Evolutionary conservation across 2,797 vertebrate genomes (phyloP).

Genomic region (Varecia variegata): DNA sequence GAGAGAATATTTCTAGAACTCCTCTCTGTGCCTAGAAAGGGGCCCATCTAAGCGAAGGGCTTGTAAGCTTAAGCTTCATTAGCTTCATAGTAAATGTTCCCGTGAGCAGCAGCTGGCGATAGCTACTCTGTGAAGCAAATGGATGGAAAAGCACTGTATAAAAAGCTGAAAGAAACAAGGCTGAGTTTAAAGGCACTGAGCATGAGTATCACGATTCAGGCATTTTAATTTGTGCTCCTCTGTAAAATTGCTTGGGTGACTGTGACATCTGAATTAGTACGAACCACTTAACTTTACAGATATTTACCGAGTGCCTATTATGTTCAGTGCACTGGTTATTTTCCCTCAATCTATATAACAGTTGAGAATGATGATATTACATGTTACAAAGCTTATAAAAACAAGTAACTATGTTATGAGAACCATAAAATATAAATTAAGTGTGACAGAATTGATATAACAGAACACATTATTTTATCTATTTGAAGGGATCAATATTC

Average conservation of each 20-base stretch:
- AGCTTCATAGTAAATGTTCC: neutral
- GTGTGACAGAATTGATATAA: neutral
- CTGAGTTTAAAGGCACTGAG: neutral
- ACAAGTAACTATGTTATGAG: neutral
- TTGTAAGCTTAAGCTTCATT: neutral
- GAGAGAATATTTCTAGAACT: neutral
- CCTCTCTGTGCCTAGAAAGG: neutral
- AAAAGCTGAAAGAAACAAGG: neutral
- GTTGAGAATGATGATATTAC: neutral
- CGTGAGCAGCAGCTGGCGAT: neutral
- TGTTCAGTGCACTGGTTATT: neutral
- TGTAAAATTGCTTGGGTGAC: neutral
- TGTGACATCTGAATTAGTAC: neutral
- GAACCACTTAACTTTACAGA: neutral
- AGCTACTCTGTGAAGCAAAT: neutral
- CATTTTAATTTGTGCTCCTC: neutral
- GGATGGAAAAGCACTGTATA: neutral
- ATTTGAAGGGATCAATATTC: neutral
- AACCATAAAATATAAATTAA: neutral
- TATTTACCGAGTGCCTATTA: neutral
- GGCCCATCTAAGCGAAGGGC: neutral
- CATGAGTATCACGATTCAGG: fast-evolving
- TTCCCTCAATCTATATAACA: neutral
- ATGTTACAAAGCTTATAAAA: neutral
- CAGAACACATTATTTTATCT: neutral